phyloP scores from a whole-genome alignment of 2,797 vertebrate genomes.

The Octomys mimax region DNA sequence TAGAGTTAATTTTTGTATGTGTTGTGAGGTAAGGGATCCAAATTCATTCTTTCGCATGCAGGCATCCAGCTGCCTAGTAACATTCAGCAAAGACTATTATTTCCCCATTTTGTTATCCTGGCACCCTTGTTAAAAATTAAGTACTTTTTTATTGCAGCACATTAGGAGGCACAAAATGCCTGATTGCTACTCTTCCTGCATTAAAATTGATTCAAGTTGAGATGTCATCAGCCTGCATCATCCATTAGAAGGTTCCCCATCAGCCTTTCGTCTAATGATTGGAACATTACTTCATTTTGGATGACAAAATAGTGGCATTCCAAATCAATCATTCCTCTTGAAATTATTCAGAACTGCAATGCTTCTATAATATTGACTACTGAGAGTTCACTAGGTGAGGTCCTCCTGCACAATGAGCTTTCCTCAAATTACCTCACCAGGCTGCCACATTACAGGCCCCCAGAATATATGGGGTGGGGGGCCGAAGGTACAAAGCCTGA shows the following conservation, averaged over 20 bases:
- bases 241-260: neutral
- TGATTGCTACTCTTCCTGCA: neutral
- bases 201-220: conserved; percentile 19
- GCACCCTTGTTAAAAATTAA: neutral
- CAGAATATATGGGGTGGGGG: neutral
- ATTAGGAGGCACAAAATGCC: neutral
- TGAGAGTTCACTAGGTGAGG: neutral
- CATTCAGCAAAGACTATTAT: neutral
- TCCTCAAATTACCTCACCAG: neutral
- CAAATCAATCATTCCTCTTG: neutral
- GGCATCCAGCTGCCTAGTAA: neutral
- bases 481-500: neutral
- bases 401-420: neutral
- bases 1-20: neutral
- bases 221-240: neutral
- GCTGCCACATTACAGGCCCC: neutral
- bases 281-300: neutral
- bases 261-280: neutral
- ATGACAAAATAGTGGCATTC: conserved; percentile 18
- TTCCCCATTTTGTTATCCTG: conserved; percentile 7
- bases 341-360: neutral
- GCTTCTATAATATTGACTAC: neutral
- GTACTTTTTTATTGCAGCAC: neutral
- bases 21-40: conserved; percentile 9
- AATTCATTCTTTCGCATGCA: neutral